Conservation (phyloP, 1,140 invertebrate species). For the Drosophila tsacasi region DNA sequence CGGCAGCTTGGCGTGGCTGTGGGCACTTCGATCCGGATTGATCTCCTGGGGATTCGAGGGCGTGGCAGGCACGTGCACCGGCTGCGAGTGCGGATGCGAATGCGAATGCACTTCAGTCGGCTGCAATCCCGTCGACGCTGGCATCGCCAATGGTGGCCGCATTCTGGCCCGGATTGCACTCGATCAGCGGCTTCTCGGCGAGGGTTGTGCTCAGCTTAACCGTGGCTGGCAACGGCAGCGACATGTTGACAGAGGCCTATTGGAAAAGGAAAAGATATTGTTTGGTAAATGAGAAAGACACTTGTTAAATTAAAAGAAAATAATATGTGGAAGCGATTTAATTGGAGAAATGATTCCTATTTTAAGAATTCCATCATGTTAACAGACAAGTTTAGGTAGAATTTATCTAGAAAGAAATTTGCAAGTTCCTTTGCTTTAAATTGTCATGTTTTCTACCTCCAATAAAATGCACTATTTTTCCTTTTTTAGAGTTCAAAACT, state of each 20-base stretch:
- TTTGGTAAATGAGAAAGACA: background rate
- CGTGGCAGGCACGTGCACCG: conserved; percentile 45
- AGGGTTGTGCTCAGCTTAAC: conserved; percentile 50
- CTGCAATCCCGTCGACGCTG: conserved; percentile 64
- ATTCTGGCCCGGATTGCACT: conserved; percentile 49
- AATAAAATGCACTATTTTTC: background rate
- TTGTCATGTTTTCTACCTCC: background rate
- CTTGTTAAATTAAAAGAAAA: background rate
- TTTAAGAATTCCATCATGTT: too few relatives aligned
- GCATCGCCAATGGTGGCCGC: conserved; percentile 68
- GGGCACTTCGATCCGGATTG: conserved; percentile 21
- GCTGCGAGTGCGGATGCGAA: conserved; percentile 36
- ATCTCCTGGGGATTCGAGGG: conserved; percentile 38
- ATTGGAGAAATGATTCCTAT: background rate
- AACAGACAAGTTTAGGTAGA: background rate
- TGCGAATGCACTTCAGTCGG: conserved; percentile 59
- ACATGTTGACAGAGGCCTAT: conserved; percentile 52
- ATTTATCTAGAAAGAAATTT: too few relatives aligned
- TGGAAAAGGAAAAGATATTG: background rate
- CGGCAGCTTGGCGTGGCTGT: conserved; percentile 55
- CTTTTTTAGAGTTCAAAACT: background rate
- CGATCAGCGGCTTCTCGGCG: conserved; percentile 5
- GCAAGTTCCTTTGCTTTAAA: background rate
- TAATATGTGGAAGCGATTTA: background rate
- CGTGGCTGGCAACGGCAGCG: conserved; percentile 57